phyloP scores from a whole-genome alignment of 2,113 vertebrate genomes.

The Oophaga pumilio region DNA sequence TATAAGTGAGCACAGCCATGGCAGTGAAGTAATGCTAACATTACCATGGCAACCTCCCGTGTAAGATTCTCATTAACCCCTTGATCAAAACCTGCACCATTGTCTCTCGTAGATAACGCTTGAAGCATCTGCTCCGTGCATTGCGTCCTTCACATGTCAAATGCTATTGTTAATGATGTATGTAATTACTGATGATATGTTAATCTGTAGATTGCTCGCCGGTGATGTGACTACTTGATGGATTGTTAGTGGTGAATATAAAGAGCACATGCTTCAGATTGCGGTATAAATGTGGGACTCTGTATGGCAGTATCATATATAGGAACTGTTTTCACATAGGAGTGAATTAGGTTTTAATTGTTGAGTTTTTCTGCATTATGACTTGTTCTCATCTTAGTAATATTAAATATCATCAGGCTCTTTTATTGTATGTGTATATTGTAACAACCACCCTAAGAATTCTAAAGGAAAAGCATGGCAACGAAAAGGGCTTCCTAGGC shows the following conservation, averaged over 20 bases:
- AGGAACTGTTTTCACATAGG: background rate
- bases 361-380: background rate
- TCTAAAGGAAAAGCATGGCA: background rate
- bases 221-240: background rate
- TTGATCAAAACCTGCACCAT: conserved; percentile 3
- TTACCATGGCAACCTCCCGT: conserved; percentile 53
- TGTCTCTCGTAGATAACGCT: background rate
- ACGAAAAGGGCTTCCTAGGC: background rate
- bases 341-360: background rate
- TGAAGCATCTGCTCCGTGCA: background rate
- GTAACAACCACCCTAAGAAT: background rate
- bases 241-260: background rate
- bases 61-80: conserved; percentile 45
- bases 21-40: conserved; percentile 46
- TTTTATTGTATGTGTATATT: background rate
- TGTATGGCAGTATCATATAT: background rate
- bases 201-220: background rate
- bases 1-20: conserved; percentile 35
- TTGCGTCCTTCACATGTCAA: background rate
- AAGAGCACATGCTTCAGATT: background rate
- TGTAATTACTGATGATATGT: background rate
- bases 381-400: background rate
- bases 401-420: background rate
- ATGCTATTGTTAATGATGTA: background rate
- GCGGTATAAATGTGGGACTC: background rate